These are phyloP conservation scores for Psittacula cyanocephala DNA, from an alignment of 2,113 vertebrate species.

Conservation along the genomic window DNA sequence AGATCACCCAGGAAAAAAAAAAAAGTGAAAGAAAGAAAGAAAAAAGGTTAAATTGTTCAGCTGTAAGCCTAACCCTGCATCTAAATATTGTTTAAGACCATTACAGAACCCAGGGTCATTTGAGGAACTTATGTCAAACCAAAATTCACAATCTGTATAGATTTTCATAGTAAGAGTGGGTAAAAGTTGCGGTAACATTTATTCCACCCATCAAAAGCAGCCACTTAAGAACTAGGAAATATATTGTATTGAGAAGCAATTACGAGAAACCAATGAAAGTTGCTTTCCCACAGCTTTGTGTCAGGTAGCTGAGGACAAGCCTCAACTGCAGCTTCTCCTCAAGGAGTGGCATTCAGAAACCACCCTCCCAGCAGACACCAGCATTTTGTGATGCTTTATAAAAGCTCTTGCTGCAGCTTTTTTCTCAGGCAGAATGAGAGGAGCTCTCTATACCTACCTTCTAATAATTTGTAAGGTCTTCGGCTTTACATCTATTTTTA, in stretches of 20 bases:
- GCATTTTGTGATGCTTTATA: not conserved
- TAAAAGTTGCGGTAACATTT: not conserved
- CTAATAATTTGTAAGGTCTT: not conserved
- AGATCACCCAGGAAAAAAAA: not conserved
- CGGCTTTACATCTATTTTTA: not conserved
- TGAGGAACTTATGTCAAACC: not conserved
- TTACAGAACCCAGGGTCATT: not conserved
- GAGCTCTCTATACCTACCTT: not conserved
- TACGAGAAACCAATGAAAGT: not conserved
- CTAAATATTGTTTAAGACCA: not conserved
- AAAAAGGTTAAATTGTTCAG: not conserved
- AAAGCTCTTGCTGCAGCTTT: not conserved
- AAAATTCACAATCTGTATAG: not conserved
- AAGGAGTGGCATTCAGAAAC: not conserved
- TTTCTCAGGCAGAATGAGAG: not conserved
- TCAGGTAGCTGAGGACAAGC: not conserved
- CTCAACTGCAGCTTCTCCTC: not conserved
- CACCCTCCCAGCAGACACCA: not conserved
- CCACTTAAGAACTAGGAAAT: constrained; percentile 26
- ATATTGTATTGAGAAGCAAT: not conserved
- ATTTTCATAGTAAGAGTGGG: not conserved
- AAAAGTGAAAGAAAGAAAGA: not conserved
- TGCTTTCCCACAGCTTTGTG: not conserved
- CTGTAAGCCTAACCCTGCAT: not conserved
- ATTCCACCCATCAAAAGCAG: not conserved